Percentiles rank a stretch among this genome's conserved stretches.
These are phyloP conservation scores for Amblyopsis rosae DNA, from an alignment of 2,113 vertebrate species.

Conservation along the genomic window DNA sequence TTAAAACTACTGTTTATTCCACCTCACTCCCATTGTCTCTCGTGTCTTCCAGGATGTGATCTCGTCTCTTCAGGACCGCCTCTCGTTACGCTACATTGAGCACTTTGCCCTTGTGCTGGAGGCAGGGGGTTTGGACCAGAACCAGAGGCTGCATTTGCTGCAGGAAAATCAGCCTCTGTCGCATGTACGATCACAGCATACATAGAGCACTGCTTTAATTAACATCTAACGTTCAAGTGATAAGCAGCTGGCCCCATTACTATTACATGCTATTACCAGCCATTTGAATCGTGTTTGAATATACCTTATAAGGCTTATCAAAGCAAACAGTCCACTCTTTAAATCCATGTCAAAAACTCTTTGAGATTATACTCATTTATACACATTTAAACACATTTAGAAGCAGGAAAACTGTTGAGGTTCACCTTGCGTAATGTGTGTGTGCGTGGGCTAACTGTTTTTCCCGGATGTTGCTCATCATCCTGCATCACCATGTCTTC, in stretches of 20 bases:
- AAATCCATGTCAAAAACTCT: no score
- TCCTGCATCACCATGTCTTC: constrained; percentile 27
- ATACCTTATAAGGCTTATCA: no score
- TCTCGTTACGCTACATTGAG: constrained; percentile 95
- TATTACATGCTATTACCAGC: not conserved
- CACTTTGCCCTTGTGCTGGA: constrained; percentile 96
- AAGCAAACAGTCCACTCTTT: no score
- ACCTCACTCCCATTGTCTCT: constrained; percentile 9
- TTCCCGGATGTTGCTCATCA: constrained; percentile 7
- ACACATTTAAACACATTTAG: no score
- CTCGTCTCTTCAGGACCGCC: constrained; percentile 93
- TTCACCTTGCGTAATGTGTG: no score
- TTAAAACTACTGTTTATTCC: constrained; percentile 3
- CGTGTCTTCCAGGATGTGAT: constrained; percentile 87
- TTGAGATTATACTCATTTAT: no score
- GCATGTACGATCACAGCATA: constrained; percentile 79
- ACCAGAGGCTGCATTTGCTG: constrained; percentile 88
- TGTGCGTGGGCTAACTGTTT: not conserved
- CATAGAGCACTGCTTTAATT: not conserved
- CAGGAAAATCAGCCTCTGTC: constrained; percentile 95
- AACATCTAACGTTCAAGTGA: not conserved
- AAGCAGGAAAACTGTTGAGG: no score
- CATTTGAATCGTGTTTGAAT: constrained; percentile 1
- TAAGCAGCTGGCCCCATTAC: not conserved
- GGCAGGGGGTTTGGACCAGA: constrained; percentile 88